Evolutionary conservation across 2,113 vertebrate species (phyloP), one percentile per base, ranked within the genome.

Genomic region (Cynocephalus volans): DNA sequence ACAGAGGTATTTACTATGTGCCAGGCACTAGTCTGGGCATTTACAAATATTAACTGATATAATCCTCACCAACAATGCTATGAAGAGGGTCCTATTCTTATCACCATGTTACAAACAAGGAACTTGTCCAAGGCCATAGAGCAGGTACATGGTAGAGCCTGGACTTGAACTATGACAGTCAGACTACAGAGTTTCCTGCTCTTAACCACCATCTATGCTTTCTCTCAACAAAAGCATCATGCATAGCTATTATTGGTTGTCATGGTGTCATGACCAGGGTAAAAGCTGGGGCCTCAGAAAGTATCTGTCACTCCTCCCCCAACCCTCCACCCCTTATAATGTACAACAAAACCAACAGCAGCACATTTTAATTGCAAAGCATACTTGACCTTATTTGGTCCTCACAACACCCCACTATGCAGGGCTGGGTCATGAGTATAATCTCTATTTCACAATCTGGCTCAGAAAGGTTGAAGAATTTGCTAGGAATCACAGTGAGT

Each of bases 21-120:
- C 33, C 60, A 88, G 24, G 14, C 6, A 73, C 4, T 73, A 1
- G 33, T 41, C 50, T 95, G 50, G 6, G n/a, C 50, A 80, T 36
- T 50, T 52, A 77, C 1, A 93, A 88, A 62, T 48, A 81, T 48
- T 76, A 92, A 77, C 58, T 69, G 83, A 82, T 95, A 88, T 72
- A 81, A 88, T n/a, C 52, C 10, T 95, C 67, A 73, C 12, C 65
- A 75, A 60, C 6, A 84, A 56, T 41, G 18, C 19, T 75, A 56
- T 12, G 45, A 83, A 41, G 45, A 54, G 26, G 6, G 15, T 50
- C 5, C 17, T 52, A 52, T 50, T 95, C 79, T 91, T 69, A 83
- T 7, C 23, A 15, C 4, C n/a, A 80, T 7, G 10, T 54, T 60
- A 75, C 0, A 90, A 41, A 54, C 19, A 24, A 94, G 85, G 41